These are phyloP conservation scores for Corythoichthys haematopterus DNA, from an alignment of 2,113 vertebrate genomes.

Conservation along the genomic window DNA sequence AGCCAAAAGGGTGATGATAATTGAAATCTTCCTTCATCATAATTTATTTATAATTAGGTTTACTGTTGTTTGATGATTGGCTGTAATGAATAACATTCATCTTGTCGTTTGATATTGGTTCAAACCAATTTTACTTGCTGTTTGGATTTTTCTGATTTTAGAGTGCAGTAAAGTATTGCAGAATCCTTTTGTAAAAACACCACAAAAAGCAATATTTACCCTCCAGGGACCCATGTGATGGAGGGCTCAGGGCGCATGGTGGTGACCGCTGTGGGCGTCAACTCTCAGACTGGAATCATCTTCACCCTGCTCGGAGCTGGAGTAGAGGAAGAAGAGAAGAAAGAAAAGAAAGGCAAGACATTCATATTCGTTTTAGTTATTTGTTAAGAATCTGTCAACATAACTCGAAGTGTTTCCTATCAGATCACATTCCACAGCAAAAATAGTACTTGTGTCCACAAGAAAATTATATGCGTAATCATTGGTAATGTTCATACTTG, in stretches of 20 bases:
- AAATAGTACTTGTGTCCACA: neutral
- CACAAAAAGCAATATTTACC: neutral
- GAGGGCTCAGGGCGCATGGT: conserved; percentile 96
- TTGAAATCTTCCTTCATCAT: neutral
- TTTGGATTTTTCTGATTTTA: no score
- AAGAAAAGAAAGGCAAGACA: conserved; percentile 93
- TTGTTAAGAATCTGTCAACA: neutral
- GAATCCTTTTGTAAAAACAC: neutral
- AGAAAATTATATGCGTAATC: conserved; percentile 26
- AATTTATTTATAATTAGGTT: neutral
- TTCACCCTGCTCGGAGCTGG: conserved; percentile 92
- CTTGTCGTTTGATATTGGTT: neutral
- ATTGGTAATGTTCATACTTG: conserved; percentile 1
- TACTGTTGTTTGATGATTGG: neutral
- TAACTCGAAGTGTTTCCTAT: neutral
- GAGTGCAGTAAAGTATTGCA: no score
- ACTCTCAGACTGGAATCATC: conserved; percentile 98
- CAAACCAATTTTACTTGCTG: neutral
- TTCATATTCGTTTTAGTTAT: neutral
- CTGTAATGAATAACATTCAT: neutral
- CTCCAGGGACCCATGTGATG: conserved; percentile 94
- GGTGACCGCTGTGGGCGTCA: conserved; percentile 92
- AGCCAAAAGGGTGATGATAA: neutral
- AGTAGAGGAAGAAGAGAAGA: conserved; percentile 91
- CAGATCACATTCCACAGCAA: neutral